A percentile compares a stretch with the other conserved stretches of the same genome.
phyloP scores from a whole-genome alignment of 2,113 vertebrate species.

The Corynorhinus townsendii region DNA sequence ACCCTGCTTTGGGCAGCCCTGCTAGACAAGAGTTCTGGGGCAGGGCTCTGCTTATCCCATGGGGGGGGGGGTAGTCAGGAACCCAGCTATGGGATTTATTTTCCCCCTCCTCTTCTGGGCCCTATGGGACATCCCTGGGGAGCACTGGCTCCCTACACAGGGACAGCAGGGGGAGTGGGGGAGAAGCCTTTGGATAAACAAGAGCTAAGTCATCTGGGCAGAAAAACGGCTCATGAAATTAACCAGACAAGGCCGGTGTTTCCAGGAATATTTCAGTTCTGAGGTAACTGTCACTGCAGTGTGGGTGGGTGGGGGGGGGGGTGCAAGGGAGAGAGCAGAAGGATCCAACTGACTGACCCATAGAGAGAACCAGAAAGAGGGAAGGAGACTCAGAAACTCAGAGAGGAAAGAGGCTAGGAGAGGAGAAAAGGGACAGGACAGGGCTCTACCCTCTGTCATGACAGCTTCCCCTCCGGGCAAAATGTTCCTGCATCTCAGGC shows the following conservation, averaged over 20 bases:
- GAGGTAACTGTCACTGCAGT: conserved; percentile 73
- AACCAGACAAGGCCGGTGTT: conserved; percentile 75
- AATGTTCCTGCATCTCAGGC: not conserved
- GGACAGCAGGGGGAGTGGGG: conserved; percentile 24
- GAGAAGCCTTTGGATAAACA: conserved; percentile 68
- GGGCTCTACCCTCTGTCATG: not conserved
- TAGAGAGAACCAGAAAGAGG: not conserved
- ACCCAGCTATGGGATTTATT: not conserved
- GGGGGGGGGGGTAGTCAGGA: not conserved
- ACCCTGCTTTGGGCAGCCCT: not conserved
- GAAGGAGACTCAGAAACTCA: not conserved
- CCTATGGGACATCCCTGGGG: conserved; percentile 48
- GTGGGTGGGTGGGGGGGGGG: not conserved
- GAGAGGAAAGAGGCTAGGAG: not conserved
- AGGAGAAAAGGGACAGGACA: not conserved
- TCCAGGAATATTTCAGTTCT: conserved; percentile 79
- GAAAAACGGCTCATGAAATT: conserved; percentile 76
- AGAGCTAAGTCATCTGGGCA: conserved; percentile 71
- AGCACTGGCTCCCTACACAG: not conserved
- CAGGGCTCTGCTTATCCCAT: not conserved
- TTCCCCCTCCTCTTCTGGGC: not conserved
- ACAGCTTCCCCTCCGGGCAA: not conserved
- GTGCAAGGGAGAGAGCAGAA: not conserved
- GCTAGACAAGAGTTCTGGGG: not conserved
- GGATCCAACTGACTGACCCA: not conserved